Base-by-base conservation (phyloP, 2,797 vertebrate genomes). In the Crossoptilon crossoptilon region DNA sequence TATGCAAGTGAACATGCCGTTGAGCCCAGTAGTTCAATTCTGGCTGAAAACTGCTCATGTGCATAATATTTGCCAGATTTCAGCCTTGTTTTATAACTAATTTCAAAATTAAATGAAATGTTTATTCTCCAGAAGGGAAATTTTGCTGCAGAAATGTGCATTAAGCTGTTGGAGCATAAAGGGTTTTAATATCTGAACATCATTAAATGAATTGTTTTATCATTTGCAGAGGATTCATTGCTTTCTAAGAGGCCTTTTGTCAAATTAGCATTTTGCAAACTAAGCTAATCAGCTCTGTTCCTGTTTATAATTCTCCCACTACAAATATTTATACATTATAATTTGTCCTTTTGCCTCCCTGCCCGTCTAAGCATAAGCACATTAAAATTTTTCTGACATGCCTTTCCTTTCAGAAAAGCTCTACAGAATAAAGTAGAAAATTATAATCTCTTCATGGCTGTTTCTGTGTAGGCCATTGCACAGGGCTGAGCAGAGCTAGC, bases 161-260 rank as follows among this genome's bases (percentile, higher is more conserved):
- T 93, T 66, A 43, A 55, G 51, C 67, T 86, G 88, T 85, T 92
- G 63, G 63, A 49, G 53, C 87, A 69, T 84, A 91, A 89, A 92
- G 89, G 88, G 51, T 91, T 95, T 95, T 95, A 90, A 90, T 91
- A 88, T 76, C 76, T 1, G 0, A 85, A 86, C 33, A 78, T 78
- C 35, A 76, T 81, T 93, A 91, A 95, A 95, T 85, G 29, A 89
- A 91, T 95, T 93, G 92, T 87, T 95, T 80, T 87, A 75, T 89
- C 79, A 60, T 89, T 92, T 93, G 46, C 87, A 91, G 59, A 92
- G 73, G 76, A 89, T 92, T 95, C 84, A 93, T 89, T 95, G 85
- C 88, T 89, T 96, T 92, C 75, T 91, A 81, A 92, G 88, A 96
- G 82, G 79, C 56, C 88, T 93, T 94, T 95, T 94, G 84, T 91